phyloP scores from a whole-genome alignment of 1,140 invertebrate genomes.

The Diorhabda sublineata region DNA sequence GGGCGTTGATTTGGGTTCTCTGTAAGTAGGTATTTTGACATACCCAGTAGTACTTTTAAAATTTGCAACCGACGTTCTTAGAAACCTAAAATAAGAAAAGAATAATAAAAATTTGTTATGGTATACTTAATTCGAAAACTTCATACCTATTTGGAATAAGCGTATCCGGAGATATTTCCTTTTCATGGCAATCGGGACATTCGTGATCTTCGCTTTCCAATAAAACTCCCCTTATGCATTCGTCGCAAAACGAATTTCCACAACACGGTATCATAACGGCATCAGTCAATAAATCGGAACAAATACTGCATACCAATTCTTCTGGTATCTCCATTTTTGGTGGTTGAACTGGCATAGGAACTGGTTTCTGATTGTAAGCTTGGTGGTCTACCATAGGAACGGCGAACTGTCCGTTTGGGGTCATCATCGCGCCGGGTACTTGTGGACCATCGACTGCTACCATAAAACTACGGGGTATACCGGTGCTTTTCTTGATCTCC shows the following conservation, averaged over 20 bases:
- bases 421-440: slow-evolving; percentile 89
- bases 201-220: slow-evolving; percentile 91
- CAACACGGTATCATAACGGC: slow-evolving; percentile 97
- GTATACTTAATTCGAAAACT: too few species aligned
- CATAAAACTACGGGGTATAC: slow-evolving; percentile 97
- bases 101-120: background rate
- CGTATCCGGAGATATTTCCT: slow-evolving; percentile 86
- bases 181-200: slow-evolving; percentile 90
- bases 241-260: slow-evolving; percentile 96
- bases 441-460: slow-evolving; percentile 84
- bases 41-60: slow-evolving; percentile 91
- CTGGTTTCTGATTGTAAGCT: slow-evolving; percentile 51
- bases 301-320: slow-evolving; percentile 86
- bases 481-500: slow-evolving; percentile 89
- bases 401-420: slow-evolving; percentile 86
- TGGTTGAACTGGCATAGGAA: slow-evolving; percentile 60
- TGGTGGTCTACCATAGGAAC: slow-evolving; percentile 88
- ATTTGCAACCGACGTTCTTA: slow-evolving; percentile 80
- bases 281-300: slow-evolving; percentile 89
- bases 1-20: slow-evolving; percentile 15
- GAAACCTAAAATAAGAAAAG: slow-evolving; percentile 55
- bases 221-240: slow-evolving; percentile 87
- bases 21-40: slow-evolving; percentile 46
- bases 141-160: slow-evolving; percentile 76
- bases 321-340: slow-evolving; percentile 79